Evolutionary conservation across 23 tunicate species (phyloP).

Genomic region (Oikopleura dioica): DNA sequence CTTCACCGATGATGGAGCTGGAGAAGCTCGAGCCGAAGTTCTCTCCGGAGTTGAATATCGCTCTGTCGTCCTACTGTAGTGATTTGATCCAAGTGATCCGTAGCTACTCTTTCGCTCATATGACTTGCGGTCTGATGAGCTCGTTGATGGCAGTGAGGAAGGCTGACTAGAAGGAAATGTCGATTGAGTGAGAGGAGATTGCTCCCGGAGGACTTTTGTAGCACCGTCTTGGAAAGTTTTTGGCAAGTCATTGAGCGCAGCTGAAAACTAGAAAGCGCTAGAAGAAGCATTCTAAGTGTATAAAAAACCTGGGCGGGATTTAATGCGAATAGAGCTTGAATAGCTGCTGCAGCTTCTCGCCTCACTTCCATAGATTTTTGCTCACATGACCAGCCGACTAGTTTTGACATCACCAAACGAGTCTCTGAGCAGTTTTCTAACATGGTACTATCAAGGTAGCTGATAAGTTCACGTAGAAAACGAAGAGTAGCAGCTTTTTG

Average conservation of each 20-base stretch:
- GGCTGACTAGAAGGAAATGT: too few species aligned
- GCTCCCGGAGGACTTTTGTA: background rate
- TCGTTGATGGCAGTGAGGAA: too few species aligned
- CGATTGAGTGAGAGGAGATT: background rate
- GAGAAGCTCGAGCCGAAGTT: too few species aligned
- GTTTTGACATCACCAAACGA: slow-evolving; percentile 9
- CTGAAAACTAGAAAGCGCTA: background rate
- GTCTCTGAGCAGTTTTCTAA: background rate
- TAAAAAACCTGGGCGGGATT: slow-evolving; percentile 5
- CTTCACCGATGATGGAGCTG: too few species aligned
- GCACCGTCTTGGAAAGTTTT: slow-evolving; percentile 9
- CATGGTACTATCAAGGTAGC: background rate
- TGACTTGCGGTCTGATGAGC: too few species aligned
- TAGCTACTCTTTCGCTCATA: too few species aligned
- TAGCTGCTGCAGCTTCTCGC: background rate
- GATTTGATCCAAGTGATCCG: too few species aligned
- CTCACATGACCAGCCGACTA: background rate
- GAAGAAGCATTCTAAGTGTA: background rate
- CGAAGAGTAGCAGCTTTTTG: background rate
- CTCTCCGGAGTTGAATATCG: too few species aligned
- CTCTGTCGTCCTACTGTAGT: too few species aligned
- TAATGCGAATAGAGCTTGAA: background rate
- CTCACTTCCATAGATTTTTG: background rate
- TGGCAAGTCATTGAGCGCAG: background rate
- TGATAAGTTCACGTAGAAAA: background rate